Evolutionary conservation across 2,888 invertebrate species (phyloP), one percentile per base, ranked within the genome.

Genomic region (Philereme transversata): DNA sequence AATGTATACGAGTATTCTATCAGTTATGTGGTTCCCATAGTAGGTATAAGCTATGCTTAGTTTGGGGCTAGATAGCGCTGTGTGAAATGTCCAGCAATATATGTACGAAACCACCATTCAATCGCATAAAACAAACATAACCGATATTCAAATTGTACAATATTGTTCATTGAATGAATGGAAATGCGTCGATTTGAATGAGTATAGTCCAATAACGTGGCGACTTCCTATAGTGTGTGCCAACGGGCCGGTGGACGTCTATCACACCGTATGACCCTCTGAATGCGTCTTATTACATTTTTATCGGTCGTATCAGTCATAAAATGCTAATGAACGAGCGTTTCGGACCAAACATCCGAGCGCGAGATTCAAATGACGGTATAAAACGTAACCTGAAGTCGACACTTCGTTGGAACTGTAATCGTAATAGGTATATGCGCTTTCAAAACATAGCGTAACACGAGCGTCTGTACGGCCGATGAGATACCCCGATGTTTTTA

Each of bases 281-380:
- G 81, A 89, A 88, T 89, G 89, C 83, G 81, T 90, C 91, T 90
- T 90, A 91, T 91, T 92, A 90, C 90, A 90, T 81, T 86, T 90
- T 91, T 91, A 92, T 91, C 87, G 90, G 83, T 85, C 88, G 89
- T 92, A 92, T 92, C 87, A 88, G 81, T 92, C 92, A 90, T 92
- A 91, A 92, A 92, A 91, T 91, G 90, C 88, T 91, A 92, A 92
- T 92, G 91, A 90, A 90, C 85, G 86, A 83, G 79, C 88, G 81
- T 86, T 85, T 86, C 84, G 88, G 89, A 86, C 89, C 89, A 92
- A 92, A 92, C 90, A 92, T 91, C 90, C 90, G 91, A 91, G 89
- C 85, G 80, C 84, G 81, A 90, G 90, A 90, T 91, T 92, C 92
- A 84, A 90, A 88, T 92, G 92, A 88, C 91, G 85, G 82, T 84